Evolutionary conservation across 2,113 vertebrate genomes (phyloP).

Genomic region (Ptilorrhoa leucosticta): DNA sequence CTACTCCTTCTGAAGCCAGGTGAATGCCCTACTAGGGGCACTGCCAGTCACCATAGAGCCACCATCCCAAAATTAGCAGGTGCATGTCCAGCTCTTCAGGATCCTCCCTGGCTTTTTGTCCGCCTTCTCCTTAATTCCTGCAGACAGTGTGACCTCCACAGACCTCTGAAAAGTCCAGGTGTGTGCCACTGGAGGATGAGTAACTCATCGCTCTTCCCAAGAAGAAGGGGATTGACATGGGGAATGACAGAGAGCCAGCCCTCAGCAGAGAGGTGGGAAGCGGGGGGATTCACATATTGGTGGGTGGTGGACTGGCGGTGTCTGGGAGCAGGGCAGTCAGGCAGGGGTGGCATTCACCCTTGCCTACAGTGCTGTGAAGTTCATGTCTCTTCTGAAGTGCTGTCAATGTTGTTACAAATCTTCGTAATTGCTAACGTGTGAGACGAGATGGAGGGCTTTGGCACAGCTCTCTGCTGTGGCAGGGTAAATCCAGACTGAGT

Average conservation of each 20-base stretch:
- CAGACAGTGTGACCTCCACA: background rate
- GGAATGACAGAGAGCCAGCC: background rate
- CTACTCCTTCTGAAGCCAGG: background rate
- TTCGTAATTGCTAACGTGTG: background rate
- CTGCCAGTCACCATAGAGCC: background rate
- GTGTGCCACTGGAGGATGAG: background rate
- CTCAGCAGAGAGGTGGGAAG: background rate
- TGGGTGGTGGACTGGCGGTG: accelerated
- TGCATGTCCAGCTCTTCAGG: background rate
- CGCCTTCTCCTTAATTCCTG: background rate
- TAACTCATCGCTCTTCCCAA: accelerated
- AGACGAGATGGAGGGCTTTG: accelerated
- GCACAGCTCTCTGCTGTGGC: background rate
- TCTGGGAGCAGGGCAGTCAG: background rate
- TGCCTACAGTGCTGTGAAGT: background rate
- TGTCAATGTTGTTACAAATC: background rate
- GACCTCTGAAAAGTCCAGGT: background rate
- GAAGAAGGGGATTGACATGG: background rate
- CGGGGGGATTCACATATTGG: background rate
- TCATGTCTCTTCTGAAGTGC: background rate
- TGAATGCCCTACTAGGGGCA: background rate
- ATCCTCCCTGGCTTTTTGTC: background rate
- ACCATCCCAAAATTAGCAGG: background rate
- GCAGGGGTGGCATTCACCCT: background rate
- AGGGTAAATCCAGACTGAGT: background rate